Conservation (phyloP, 2,888 invertebrate genomes). For the Folsomia manolachei region DNA sequence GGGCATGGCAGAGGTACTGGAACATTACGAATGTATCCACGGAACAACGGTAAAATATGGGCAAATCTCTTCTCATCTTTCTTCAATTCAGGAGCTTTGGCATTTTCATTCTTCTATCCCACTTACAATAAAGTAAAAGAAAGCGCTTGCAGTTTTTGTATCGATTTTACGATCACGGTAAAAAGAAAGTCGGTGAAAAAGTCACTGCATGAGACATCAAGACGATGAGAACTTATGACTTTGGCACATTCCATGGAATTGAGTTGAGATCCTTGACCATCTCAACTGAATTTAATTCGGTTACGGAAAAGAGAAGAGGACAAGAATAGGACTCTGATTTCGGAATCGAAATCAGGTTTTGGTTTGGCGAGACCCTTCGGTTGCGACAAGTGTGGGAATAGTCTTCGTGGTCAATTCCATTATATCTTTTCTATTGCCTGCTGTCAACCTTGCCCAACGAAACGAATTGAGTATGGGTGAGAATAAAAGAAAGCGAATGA, state of each 20-base stretch:
- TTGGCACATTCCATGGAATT: conserved; percentile 7
- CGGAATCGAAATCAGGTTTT: not conserved
- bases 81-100: not conserved
- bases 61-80: too few species aligned
- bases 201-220: too few species aligned
- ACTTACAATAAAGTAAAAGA: not conserved
- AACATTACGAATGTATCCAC: too few species aligned
- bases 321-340: not conserved
- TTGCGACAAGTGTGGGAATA: not conserved
- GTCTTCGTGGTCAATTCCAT: not conserved
- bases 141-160: not conserved
- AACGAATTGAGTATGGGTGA: too few species aligned
- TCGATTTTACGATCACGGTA: not conserved
- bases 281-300: not conserved
- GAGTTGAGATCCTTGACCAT: conserved; percentile 2
- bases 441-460: too few species aligned
- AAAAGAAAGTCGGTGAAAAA: not conserved
- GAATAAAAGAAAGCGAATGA: too few species aligned
- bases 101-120: not conserved
- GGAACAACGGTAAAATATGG: too few species aligned
- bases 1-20: too few species aligned
- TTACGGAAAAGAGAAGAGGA: not conserved
- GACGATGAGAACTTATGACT: not conserved
- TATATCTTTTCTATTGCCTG: not conserved
- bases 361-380: too few species aligned